Percentiles rank a stretch among this genome's conserved stretches.
These are phyloP conservation scores for Chrysolina oricalcia DNA, from an alignment of 2,888 invertebrate genomes.

Conservation along the genomic window DNA sequence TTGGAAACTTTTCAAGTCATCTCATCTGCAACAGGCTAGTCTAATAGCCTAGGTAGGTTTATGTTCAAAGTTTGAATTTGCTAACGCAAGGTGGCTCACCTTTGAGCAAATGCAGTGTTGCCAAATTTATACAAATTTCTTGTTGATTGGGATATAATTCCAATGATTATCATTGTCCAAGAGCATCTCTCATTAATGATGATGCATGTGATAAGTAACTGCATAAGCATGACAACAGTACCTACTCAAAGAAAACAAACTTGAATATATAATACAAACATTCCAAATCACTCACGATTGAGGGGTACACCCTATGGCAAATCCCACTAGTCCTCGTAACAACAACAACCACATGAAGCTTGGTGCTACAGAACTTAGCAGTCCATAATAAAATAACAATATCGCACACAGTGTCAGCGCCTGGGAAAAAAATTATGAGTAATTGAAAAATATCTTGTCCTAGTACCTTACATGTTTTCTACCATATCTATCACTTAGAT, in stretches of 20 bases:
- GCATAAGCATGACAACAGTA: background rate
- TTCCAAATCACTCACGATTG: conserved; percentile 86
- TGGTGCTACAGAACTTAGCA: conserved; percentile 92
- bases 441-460: conserved; percentile 21
- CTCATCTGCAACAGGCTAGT: too few relatives aligned
- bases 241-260: background rate
- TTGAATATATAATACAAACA: too few relatives aligned
- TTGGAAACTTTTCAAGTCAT: too few relatives aligned
- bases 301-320: conserved; percentile 97
- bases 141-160: too few relatives aligned
- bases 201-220: conserved; percentile 1
- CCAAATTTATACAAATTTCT: too few relatives aligned
- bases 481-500: conserved; percentile 94
- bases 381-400: conserved; percentile 91
- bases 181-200: too few relatives aligned
- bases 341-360: conserved; percentile 93
- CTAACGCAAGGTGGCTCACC: too few relatives aligned
- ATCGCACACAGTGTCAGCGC: conserved; percentile 94
- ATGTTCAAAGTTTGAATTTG: too few relatives aligned
- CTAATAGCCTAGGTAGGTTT: too few relatives aligned
- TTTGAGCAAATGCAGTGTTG: too few relatives aligned
- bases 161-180: background rate
- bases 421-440: conserved; percentile 70
- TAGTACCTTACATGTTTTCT: conserved; percentile 81
- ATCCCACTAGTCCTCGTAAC: conserved; percentile 93